These are phyloP conservation scores for Pseudobourletiella spinata DNA, from an alignment of 1,140 invertebrate genomes.

Conservation along the genomic window DNA sequence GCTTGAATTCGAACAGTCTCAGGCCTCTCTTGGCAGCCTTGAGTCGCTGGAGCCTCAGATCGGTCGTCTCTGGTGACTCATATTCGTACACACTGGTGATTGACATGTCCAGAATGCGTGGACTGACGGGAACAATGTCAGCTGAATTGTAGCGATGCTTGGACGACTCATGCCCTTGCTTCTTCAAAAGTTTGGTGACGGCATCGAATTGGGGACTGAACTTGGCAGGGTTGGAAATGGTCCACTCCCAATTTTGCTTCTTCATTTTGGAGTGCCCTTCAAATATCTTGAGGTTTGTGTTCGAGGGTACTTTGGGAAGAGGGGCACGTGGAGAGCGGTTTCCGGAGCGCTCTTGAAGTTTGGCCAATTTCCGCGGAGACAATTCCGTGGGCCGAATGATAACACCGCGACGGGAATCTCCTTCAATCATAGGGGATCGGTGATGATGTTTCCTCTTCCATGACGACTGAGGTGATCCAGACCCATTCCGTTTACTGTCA, in stretches of 20 bases:
- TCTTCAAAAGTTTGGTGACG: not conserved
- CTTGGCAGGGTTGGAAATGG: not conserved
- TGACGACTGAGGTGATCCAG: too few species aligned
- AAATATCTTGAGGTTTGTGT: not conserved
- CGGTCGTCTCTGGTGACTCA: not conserved
- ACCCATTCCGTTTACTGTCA: too few species aligned
- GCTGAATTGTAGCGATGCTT: not conserved
- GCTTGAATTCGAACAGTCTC: slow-evolving; percentile 1
- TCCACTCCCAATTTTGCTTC: not conserved
- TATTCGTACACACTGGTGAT: slow-evolving; percentile 23
- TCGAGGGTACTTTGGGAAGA: not conserved
- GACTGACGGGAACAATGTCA: not conserved
- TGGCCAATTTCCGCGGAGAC: too few species aligned
- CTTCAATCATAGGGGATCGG: too few species aligned
- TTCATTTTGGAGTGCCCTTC: not conserved
- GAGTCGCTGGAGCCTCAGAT: not conserved
- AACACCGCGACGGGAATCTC: too few species aligned
- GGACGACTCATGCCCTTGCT: not conserved
- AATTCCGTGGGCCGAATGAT: too few species aligned
- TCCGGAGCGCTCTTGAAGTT: too few species aligned
- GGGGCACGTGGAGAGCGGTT: not conserved
- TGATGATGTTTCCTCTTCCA: too few species aligned
- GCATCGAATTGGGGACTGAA: not conserved
- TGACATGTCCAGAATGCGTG: slow-evolving; percentile 1
- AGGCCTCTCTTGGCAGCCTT: slow-evolving; percentile 2